Conservation (phyloP, 2,888 invertebrate species). For the Dryadula phaetusa region DNA sequence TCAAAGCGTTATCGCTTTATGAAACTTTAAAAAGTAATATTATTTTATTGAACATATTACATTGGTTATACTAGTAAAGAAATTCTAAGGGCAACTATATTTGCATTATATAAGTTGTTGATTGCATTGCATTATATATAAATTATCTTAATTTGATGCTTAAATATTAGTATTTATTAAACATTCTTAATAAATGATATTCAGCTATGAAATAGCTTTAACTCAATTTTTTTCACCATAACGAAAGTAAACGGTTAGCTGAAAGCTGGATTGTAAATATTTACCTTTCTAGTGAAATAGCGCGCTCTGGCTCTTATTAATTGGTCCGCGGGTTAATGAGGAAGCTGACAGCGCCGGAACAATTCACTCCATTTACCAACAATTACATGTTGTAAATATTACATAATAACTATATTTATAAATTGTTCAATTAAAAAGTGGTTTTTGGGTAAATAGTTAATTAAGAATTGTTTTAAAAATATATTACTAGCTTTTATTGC, state of each 20-base stretch:
- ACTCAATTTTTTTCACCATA: slow-evolving; percentile 13
- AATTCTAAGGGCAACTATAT: neutral
- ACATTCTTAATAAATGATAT: neutral
- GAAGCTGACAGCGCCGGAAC: slow-evolving; percentile 81
- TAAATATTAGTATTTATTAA: neutral
- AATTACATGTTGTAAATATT: slow-evolving; percentile 74
- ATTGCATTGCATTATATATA: no score
- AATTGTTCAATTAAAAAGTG: slow-evolving; percentile 19
- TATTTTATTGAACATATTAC: no score
- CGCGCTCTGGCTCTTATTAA: slow-evolving; percentile 62
- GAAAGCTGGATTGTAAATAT: slow-evolving; percentile 48
- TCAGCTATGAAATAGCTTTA: neutral
- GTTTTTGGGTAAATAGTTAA: neutral
- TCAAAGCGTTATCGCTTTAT: no score
- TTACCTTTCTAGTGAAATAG: slow-evolving; percentile 71
- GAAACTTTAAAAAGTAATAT: no score
- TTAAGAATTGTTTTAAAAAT: neutral
- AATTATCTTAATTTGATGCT: no score
- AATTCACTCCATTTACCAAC: slow-evolving; percentile 76
- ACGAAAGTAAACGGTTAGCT: slow-evolving; percentile 25
- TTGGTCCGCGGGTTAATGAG: slow-evolving; percentile 78
- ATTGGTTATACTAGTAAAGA: no score
- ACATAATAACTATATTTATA: slow-evolving; percentile 52
- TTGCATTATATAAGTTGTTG: no score
- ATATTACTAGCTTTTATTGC: no score